A percentile compares a stretch with the other conserved stretches of the same genome.
phyloP scores from a whole-genome alignment of 2,113 vertebrate species.

The mouse (Mus musculus) region DNA sequence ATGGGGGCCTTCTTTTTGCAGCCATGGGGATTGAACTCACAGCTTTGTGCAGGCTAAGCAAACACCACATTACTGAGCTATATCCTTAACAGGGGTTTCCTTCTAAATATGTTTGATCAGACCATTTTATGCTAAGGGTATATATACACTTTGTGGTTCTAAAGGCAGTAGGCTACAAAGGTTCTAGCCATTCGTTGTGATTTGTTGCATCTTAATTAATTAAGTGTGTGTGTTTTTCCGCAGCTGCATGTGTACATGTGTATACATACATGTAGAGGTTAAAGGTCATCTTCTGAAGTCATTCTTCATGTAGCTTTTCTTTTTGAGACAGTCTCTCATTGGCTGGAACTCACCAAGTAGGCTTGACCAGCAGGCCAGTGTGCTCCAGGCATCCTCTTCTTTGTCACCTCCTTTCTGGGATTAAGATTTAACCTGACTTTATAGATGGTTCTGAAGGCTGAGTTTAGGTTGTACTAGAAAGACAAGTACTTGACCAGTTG shows the following conservation, averaged over 20 bases:
- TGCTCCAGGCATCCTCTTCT: too few relatives aligned
- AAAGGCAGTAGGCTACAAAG: background rate
- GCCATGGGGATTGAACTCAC: background rate
- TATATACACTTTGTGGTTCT: background rate
- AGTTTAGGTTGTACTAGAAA: background rate
- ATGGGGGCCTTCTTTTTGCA: background rate
- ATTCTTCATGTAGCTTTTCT: background rate
- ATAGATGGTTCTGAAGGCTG: background rate
- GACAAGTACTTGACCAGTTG: background rate
- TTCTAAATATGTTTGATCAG: constrained; percentile 17
- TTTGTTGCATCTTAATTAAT: background rate
- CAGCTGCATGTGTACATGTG: background rate
- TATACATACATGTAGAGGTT: background rate
- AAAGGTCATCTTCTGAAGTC: background rate
- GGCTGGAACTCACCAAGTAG: background rate
- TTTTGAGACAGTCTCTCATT: background rate
- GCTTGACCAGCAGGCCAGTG: too few relatives aligned
- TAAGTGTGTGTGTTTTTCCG: background rate
- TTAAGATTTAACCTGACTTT: background rate
- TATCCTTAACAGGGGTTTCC: background rate
- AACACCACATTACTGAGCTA: background rate
- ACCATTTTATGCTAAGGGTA: background rate
- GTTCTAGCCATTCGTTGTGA: background rate
- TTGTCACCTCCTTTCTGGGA: background rate
- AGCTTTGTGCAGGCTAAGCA: background rate